Evolutionary conservation across 2,797 vertebrate genomes (phyloP).

Genomic region (Danio choprae): DNA sequence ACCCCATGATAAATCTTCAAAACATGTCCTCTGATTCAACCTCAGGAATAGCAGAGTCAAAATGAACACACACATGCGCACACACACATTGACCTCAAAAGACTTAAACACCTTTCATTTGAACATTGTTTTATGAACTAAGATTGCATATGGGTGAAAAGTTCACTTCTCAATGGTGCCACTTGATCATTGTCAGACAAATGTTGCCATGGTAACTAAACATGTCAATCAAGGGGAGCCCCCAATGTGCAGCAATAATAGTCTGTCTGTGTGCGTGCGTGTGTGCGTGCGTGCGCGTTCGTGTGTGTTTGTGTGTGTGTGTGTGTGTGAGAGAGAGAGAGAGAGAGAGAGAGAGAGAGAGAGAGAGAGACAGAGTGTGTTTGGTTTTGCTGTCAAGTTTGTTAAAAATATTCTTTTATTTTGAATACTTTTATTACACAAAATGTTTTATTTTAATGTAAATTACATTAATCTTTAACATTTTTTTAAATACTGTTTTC

Average conservation of each 20-base stretch:
- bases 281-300: conserved; percentile 22
- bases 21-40: conserved; percentile 5
- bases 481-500: too few relatives aligned
- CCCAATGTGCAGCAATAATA: conserved; percentile 76
- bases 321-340: too few relatives aligned
- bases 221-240: conserved; percentile 69
- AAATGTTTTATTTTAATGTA: too few relatives aligned
- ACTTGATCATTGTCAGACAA: conserved; percentile 58
- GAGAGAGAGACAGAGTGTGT: too few relatives aligned
- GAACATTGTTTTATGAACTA: conserved; percentile 43
- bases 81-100: background rate
- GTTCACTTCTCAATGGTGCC: conserved; percentile 60
- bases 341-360: too few relatives aligned
- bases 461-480: too few relatives aligned
- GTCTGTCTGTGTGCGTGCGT: conserved; percentile 50
- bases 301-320: background rate
- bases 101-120: conserved; percentile 44
- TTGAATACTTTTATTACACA: too few relatives aligned
- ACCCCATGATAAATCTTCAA: conserved; percentile 41
- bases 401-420: too few relatives aligned
- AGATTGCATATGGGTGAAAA: conserved; percentile 57
- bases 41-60: conserved; percentile 26
- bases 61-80: conserved; percentile 10
- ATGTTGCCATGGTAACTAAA: conserved; percentile 57
- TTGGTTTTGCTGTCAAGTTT: background rate